Base-by-base conservation (phyloP, 2,113 vertebrate species). In the Prunella fulvescens region DNA sequence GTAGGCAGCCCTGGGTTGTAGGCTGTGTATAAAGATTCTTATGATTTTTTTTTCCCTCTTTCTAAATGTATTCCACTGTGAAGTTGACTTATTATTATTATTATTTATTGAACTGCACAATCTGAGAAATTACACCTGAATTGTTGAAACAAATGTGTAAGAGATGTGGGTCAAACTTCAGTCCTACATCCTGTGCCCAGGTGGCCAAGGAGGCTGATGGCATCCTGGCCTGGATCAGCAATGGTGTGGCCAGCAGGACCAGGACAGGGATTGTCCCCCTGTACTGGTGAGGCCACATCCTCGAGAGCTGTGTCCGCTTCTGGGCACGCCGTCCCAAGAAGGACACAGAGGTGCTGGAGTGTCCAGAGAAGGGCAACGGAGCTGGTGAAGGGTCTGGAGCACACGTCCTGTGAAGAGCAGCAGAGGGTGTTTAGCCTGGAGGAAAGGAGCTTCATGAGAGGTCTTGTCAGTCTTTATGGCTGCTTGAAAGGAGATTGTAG, bases 291-390 rank as follows among this genome's bases (percentile, higher is more conserved):
- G 37, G 53, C 8, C 25, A 1, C 53, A n/a, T 33, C 9, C 54
- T 76, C 0, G 4, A 51, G 1, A 9, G 2, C 62, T 26, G 18
- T 77, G 62, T n/a, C n/a, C n/a, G n/a, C n/a, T n/a, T n/a, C n/a
- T n/a, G n/a, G n/a, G n/a, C n/a, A n/a, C n/a, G n/a, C n/a, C n/a
- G n/a, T n/a, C n/a, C n/a, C n/a, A 10, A 8, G 33, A 12, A 67
- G 42, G 37, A 50, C 28, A 8, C 0, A 19, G 56, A 9, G n/a
- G 47, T 1, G 4, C 10, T 15, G 54, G 47, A 0, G 2, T 11
- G 15, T 19, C 8, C 39, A n/a, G 39, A 70, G 23, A 40, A 61
- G 24, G 10, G n/a, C 15, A 51, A 0, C 0, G 0, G 39, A 45
- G n/a, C n/a, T 78, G 47, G n/a, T 0, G 19, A 39, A 40, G 73